Conservation (phyloP, 1,140 invertebrate genomes). For the Lasaia peninsularis region DNA sequence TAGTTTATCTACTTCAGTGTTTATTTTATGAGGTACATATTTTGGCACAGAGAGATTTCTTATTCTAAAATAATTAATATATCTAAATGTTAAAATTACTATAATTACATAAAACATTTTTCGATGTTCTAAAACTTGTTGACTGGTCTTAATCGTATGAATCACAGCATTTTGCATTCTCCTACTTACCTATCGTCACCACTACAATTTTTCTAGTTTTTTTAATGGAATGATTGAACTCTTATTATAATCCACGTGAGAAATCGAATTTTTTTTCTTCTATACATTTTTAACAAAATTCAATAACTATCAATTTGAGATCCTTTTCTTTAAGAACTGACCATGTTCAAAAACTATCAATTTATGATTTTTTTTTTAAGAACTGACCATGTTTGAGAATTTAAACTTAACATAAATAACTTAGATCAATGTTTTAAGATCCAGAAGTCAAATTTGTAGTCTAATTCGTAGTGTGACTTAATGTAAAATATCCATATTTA, state of each 20-base stretch:
- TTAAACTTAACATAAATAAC: conserved; percentile 3
- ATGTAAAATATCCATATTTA: conserved; percentile 7
- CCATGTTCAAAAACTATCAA: neutral
- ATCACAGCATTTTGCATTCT: conserved; percentile 75
- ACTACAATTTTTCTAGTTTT: conserved; percentile 71
- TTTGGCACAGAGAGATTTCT: conserved; percentile 79
- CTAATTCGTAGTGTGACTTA: neutral
- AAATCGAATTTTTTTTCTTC: conserved; percentile 13
- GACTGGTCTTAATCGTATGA: conserved; percentile 75
- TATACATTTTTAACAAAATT: conserved; percentile 1
- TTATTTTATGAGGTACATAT: conserved; percentile 78
- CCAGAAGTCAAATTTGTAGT: neutral
- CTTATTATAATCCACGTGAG: conserved; percentile 31
- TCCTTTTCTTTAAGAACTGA: conserved; percentile 5
- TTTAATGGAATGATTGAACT: conserved; percentile 62
- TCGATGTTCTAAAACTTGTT: conserved; percentile 77
- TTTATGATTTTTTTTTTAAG: too few relatives aligned
- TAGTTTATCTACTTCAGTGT: conserved; percentile 74
- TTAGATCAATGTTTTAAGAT: neutral
- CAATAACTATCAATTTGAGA: conserved; percentile 6
- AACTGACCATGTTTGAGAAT: conserved; percentile 6
- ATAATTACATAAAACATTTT: conserved; percentile 71
- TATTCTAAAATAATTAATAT: conserved; percentile 61
- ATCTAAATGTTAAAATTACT: conserved; percentile 53
- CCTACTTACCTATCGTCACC: conserved; percentile 69